Base-by-base conservation (phyloP, 2,888 invertebrate genomes). In the Anoplius nigerrimus region DNA sequence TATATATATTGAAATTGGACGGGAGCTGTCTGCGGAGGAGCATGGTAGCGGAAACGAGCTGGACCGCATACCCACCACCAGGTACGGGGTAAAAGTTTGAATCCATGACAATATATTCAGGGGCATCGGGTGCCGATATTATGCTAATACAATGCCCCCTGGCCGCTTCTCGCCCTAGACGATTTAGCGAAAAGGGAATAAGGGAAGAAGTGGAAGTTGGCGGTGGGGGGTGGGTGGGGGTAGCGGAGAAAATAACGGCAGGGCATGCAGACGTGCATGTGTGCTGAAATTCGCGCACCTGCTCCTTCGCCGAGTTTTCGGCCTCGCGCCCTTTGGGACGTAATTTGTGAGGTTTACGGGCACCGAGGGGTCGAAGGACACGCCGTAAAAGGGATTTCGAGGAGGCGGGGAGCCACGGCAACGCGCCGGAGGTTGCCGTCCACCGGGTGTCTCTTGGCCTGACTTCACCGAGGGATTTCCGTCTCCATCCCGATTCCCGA, bases 301-400 rank as follows among this genome's bases (percentile, higher is more conserved):
- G 82, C 75, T 76, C 74, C 66, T 68, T 63, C n/a, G 46, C 48
- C 51, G 61, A 75, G 66, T 76, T 76, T 69, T 74, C 57, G 60
- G 69, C 59, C 68, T 70, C 69, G 34, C 34, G 59, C 67, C 76
- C 75, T 79, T 58, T 67, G 75, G 73, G 75, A 75, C 69, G 80
- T 80, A 79, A 79, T 79, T 79, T 79, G 79, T 72, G 79, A 80
- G 80, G 80, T 80, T 80, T 80, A 80, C 72, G 72, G 78, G 56
- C 69, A 69, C 58, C 57, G 59, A 62, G 67, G 73, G 80, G 71
- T 80, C 80, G 75, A 80, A 80, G 79, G 80, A 80, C 78, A 78
- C 71, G 68, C 69, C 72, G 71, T 79, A 80, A 79, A 79, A 71
- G 79, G 80, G 78, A 79, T 79, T 79, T 80, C 62, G 60, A 61